Evolutionary conservation across 2,113 vertebrate genomes (phyloP).

Genomic region (Cettia cetti): DNA sequence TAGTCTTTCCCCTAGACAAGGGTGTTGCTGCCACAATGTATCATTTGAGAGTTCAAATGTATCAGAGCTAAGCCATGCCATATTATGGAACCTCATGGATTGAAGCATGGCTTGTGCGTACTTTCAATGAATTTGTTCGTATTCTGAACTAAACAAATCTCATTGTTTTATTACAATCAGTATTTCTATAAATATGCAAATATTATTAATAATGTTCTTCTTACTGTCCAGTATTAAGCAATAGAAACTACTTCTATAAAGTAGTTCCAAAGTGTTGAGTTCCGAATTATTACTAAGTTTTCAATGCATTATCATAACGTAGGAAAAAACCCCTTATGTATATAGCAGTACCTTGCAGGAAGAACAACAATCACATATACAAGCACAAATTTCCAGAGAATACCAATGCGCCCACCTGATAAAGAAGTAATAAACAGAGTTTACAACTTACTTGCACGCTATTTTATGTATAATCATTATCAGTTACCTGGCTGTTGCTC

Average conservation of each 20-base stretch:
- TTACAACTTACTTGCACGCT: not conserved
- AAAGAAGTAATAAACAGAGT: fast-evolving
- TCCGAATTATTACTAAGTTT: not conserved
- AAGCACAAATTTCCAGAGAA: not conserved
- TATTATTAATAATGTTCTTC: not conserved
- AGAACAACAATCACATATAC: not conserved
- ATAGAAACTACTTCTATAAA: not conserved
- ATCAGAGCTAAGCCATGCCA: not conserved
- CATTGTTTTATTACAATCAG: not conserved
- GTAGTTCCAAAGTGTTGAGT: not conserved
- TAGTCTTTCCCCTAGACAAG: not conserved
- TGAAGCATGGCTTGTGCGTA: not conserved
- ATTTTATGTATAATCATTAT: not conserved
- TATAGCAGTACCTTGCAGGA: not conserved
- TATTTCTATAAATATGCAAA: not conserved
- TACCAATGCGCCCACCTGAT: not conserved
- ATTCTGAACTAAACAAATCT: not conserved
- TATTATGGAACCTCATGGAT: fast-evolving
- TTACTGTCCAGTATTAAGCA: not conserved
- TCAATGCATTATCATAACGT: not conserved
- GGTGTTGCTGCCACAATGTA: not conserved
- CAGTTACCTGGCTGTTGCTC: not conserved
- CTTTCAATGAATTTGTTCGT: not conserved
- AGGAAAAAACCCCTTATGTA: fast-evolving
- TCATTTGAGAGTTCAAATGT: not conserved